Percentiles rank a stretch among this genome's conserved stretches.
Conservation (phyloP, 2,797 vertebrate species). For the Melanotaenia pygmaea region DNA sequence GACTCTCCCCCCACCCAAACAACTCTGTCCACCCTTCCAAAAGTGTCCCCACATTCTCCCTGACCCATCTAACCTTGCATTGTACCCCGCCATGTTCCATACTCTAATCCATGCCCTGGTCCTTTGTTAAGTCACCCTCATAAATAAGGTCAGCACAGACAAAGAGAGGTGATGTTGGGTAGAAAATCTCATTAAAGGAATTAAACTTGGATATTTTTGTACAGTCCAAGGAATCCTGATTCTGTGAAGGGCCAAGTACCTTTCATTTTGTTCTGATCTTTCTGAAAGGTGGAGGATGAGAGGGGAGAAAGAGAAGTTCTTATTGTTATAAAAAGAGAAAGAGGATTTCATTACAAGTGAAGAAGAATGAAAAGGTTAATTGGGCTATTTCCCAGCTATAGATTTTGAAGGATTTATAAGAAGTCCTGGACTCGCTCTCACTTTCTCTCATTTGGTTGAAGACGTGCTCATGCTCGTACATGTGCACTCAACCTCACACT, state of each 20-base stretch:
- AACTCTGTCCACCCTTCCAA: background rate
- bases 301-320: conserved; percentile 54
- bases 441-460: conserved; percentile 78
- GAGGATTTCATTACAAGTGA: conserved; percentile 77
- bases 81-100: conserved; percentile 29
- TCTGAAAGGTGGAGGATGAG: conserved; percentile 56
- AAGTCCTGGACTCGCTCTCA: conserved; percentile 73
- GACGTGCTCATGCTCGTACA: conserved; percentile 51
- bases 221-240: conserved; percentile 53
- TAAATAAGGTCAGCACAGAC: conserved; percentile 70
- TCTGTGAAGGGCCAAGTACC: conserved; percentile 63
- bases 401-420: conserved; percentile 86
- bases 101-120: conserved; percentile 51
- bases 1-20: no score
- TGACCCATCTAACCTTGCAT: conserved; percentile 59
- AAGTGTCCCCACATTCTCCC: conserved; percentile 53
- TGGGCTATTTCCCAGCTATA: conserved; percentile 85
- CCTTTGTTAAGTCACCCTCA: conserved; percentile 63
- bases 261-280: conserved; percentile 64
- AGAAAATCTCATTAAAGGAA: conserved; percentile 66
- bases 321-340: conserved; percentile 64
- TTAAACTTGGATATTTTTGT: conserved; percentile 73
- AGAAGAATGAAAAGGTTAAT: conserved; percentile 88
- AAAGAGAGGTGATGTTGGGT: conserved; percentile 56
- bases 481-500: conserved; percentile 28